Base-by-base conservation (phyloP, 64 coral and sea anemone genomes). In the Cladopsammia gracilis region DNA sequence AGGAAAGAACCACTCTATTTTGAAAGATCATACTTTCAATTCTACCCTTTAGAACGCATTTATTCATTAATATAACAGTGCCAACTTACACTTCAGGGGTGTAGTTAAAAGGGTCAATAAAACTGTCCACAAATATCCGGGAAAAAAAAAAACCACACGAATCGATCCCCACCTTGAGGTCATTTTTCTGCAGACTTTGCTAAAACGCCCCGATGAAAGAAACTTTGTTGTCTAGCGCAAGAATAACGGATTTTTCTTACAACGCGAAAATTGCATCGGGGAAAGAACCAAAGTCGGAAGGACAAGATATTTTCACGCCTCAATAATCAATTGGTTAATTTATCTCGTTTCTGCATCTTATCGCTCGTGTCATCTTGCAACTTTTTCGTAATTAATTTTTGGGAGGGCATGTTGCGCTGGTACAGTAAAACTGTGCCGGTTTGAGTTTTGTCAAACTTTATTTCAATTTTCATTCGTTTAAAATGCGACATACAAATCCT, bases 331-430 rank as follows among this genome's bases (percentile, higher is more conserved):
- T 19, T 5, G 15, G 5, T 47, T 64, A 44, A 48, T 3, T 82
- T 82, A 82, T 82, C 79, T 62, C 1, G 14, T 16, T 49, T 3
- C 25, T 34, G 26, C 26, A 84, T 84, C 61, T 84, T 67, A 68
- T 84, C 26, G 60, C 19, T 9, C 62, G 42, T 68, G 80, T 69
- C 80, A 84, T 64, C 80, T 45, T 67, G 61, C 44, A 25, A 62
- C 43, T 67, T 16, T 64, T 19, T 13, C 47, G 6, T 25, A 75
- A 49, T 48, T 48, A 44, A 75, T 46, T 43, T 48, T 75, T 75
- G 61, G 5, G 61, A 64, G 14, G 54, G 7, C 54, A 57, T 57
- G 54, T 57, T 57, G 54, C 54, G 13, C 7, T 57, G 13, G 54
- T 57, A 10, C 0, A 57, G 54, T 57, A 10, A 13, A 72, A 34